phyloP scores from a whole-genome alignment of 2,888 invertebrate species.

The Schizaphis graminum region DNA sequence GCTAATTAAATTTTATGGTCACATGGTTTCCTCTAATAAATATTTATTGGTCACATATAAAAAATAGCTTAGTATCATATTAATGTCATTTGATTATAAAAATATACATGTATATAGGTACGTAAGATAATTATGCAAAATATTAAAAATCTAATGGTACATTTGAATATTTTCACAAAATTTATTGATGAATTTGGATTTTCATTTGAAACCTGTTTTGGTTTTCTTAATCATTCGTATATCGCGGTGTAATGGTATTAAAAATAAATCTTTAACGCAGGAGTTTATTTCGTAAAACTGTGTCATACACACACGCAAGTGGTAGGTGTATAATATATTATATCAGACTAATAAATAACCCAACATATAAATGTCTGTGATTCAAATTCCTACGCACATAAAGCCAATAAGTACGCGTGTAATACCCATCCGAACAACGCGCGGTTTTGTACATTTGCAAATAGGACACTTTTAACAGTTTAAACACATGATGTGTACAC shows the following conservation, averaged over 20 bases:
- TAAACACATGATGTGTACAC: background rate
- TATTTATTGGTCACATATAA: background rate
- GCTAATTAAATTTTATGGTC: background rate
- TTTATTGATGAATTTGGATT: constrained; percentile 39
- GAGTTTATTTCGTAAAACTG: constrained; percentile 26
- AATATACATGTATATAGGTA: background rate
- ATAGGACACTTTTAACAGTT: background rate
- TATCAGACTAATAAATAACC: constrained; percentile 50
- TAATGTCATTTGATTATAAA: background rate
- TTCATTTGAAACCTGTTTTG: constrained; percentile 52
- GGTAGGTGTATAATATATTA: background rate
- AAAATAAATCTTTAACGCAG: background rate
- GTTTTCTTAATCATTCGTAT: background rate
- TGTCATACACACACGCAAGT: constrained; percentile 24
- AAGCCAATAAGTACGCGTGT: background rate
- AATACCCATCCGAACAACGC: background rate
- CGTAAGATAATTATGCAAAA: background rate
- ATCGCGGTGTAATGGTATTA: background rate
- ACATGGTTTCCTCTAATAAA: background rate
- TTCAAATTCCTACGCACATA: constrained; percentile 21
- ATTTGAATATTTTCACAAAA: constrained; percentile 29
- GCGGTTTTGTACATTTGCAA: background rate
- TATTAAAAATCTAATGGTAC: background rate
- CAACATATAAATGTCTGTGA: background rate
- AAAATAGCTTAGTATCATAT: background rate